phyloP scores from a whole-genome alignment of 2,797 vertebrate genomes.

The Hapalemur alaotrensis region DNA sequence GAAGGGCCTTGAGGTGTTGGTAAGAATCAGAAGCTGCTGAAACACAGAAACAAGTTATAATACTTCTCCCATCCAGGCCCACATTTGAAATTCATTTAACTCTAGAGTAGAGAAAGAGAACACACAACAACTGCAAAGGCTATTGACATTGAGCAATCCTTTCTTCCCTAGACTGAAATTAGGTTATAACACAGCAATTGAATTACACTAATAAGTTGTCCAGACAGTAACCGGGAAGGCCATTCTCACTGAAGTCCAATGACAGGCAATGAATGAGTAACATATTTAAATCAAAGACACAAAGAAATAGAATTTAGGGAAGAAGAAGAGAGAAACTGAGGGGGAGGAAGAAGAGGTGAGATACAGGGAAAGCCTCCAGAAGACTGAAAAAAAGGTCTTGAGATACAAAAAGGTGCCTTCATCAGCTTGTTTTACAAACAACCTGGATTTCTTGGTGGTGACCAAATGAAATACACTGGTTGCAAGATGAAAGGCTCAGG shows the following conservation, averaged over 20 bases:
- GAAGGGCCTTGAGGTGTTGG: neutral
- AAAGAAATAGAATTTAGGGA: neutral
- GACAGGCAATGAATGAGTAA: neutral
- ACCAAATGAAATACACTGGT: neutral
- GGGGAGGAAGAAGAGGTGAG: neutral
- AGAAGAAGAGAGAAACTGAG: neutral
- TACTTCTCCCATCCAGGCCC: neutral
- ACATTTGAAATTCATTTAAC: conserved; percentile 36
- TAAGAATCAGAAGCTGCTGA: neutral
- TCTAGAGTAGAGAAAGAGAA: neutral
- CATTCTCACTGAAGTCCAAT: conserved; percentile 13
- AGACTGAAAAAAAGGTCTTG: neutral
- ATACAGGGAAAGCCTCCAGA: neutral
- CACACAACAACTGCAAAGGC: neutral
- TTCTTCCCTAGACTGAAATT: conserved; percentile 44
- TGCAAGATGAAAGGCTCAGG: conserved; percentile 8
- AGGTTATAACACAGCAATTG: conserved; percentile 35
- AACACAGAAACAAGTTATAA: neutral
- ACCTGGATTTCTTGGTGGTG: neutral
- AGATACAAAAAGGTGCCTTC: neutral
- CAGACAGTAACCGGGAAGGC: neutral
- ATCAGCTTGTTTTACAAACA: neutral
- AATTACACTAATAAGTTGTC: conserved; percentile 26
- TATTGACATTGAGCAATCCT: conserved; percentile 28
- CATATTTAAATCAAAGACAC: neutral